A percentile compares a stretch with the other conserved stretches of the same genome.
Evolutionary conservation across 1,140 invertebrate genomes (phyloP).

Genomic region (Psix sp.): DNA sequence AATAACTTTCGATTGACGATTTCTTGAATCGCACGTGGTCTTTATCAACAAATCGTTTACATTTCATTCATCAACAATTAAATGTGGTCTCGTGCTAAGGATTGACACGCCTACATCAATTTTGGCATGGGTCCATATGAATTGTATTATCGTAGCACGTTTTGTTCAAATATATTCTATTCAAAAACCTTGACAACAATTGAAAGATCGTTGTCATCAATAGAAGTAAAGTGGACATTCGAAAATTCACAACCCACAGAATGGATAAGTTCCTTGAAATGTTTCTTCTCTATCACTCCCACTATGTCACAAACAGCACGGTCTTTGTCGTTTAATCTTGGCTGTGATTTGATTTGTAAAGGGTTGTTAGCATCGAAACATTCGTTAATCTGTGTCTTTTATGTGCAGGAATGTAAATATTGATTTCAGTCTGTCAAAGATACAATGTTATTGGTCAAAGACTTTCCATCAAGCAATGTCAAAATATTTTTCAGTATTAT

Average conservation of each 20-base stretch:
- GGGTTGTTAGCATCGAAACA: slow-evolving; percentile 64
- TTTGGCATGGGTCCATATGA: slow-evolving; percentile 30
- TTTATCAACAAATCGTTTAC: slow-evolving; percentile 16
- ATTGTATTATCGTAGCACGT: slow-evolving; percentile 29
- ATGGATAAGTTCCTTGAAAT: slow-evolving; percentile 20
- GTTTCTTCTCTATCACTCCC: slow-evolving; percentile 8
- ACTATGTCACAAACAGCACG: too few relatives aligned
- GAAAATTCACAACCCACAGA: slow-evolving; percentile 26
- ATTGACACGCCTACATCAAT: slow-evolving; percentile 48
- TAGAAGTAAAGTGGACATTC: slow-evolving; percentile 40
- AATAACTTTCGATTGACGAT: too few relatives aligned
- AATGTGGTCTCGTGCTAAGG: slow-evolving; percentile 41
- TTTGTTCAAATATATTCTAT: slow-evolving; percentile 46
- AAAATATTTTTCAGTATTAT: slow-evolving; percentile 68
- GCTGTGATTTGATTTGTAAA: slow-evolving; percentile 53
- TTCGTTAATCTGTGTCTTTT: slow-evolving; percentile 68
- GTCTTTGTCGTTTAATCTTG: slow-evolving; percentile 8
- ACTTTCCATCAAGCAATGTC: slow-evolving; percentile 57
- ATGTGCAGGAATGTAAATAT: slow-evolving; percentile 70
- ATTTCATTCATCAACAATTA: slow-evolving; percentile 39
- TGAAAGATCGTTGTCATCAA: slow-evolving; percentile 35
- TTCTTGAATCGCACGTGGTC: too few relatives aligned
- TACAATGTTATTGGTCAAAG: slow-evolving; percentile 56
- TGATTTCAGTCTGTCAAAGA: slow-evolving; percentile 69
- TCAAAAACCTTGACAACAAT: slow-evolving; percentile 32